Evolutionary conservation across 2,888 invertebrate genomes (phyloP), one percentile per base, ranked within the genome.

Genomic region (Lithophane socia): DNA sequence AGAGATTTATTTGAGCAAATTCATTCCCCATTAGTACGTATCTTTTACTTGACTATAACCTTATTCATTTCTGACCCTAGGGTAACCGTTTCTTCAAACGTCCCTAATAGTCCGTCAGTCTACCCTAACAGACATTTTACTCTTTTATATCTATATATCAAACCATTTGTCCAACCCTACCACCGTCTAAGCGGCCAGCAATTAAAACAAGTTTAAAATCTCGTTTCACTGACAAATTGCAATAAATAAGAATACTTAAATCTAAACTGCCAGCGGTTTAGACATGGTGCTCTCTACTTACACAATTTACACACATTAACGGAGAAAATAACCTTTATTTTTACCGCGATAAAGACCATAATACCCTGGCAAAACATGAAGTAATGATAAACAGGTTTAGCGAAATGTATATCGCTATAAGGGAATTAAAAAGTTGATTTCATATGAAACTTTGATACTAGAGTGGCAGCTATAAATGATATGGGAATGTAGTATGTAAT

Each of bases 171-270:
- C 54, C 92, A 92, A 86, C 91, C 90, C 91, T 92, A 85, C 47
- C 47, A 13, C 42, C 52, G 42, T 24, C 80, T 82, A 82, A 85
- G 77, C 84, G 76, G 63, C 18, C 80, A 82, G 91, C 92, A 93
- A 93, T 93, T 93, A 93, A 92, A 93, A 92, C 92, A 83, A 92
- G 92, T 92, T 93, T 93, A 93, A 93, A 93, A 92, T 89, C 93
- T 92, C 92, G 90, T 92, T 92, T 87, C 86, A 76, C 90, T 89
- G 92, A 93, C 93, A 92, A 93, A 93, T 93, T 92, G 92, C 90
- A 90, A 92, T 92, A 93, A 92, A 92, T 91, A 92, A 90, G 91
- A 91, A 92, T 91, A 91, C 91, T 92, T 92, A 92, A 90, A 92
- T 89, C 91, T 89, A 88, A 89, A 88, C 87, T 86, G 88, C 86